A percentile compares a stretch with the other conserved stretches of the same genome.
Evolutionary conservation across 2,888 invertebrate species (phyloP).

Genomic region (Agrochola macilenta): DNA sequence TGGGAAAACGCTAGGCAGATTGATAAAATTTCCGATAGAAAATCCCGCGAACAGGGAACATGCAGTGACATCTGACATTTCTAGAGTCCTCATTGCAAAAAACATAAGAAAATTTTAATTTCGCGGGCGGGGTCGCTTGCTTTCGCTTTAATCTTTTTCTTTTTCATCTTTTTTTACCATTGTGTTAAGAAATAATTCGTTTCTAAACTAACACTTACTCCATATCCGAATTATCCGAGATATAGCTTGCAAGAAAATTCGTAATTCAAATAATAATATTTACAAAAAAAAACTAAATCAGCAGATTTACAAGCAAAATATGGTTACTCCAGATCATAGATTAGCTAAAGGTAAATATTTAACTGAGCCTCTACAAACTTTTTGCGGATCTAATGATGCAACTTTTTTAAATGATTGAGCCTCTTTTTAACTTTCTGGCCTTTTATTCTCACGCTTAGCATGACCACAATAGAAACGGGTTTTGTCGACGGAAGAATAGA

Average conservation of each 20-base stretch:
- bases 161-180: background rate
- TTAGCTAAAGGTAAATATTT: background rate
- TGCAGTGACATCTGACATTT: no score
- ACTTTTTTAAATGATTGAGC: no score
- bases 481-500: no score
- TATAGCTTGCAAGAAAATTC: conserved; percentile 74
- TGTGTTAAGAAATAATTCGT: background rate
- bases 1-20: no score
- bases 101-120: no score
- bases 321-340: background rate
- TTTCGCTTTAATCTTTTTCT: background rate
- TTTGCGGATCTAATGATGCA: background rate
- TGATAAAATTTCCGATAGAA: no score
- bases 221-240: conserved; percentile 69
- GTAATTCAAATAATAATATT: background rate
- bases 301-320: background rate
- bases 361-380: background rate
- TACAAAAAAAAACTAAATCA: conserved; percentile 1
- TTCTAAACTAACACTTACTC: conserved; percentile 70
- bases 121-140: no score
- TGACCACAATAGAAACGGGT: no score
- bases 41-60: no score
- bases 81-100: no score
- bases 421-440: no score
- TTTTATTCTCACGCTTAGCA: no score